Evolutionary conservation across 2,888 invertebrate genomes (phyloP).

Genomic region (Acronicta aceris): DNA sequence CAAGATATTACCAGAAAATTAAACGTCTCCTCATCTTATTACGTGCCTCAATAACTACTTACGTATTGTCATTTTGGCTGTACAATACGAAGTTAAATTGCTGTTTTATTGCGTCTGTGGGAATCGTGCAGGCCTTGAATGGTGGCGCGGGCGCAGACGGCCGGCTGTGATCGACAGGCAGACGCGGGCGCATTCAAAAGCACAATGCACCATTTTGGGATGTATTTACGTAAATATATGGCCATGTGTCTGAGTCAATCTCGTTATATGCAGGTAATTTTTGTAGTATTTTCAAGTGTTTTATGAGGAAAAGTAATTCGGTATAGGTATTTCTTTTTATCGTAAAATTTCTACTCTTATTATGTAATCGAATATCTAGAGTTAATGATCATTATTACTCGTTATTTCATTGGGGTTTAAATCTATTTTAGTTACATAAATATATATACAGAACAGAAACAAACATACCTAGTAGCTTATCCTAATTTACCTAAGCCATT

Average conservation of each 20-base stretch:
- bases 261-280: constrained; percentile 23
- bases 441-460: no score
- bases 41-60: constrained; percentile 35
- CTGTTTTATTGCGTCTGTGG: constrained; percentile 50
- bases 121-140: constrained; percentile 51
- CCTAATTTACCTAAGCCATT: no score
- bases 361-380: no score
- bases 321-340: constrained; percentile 7
- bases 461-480: no score
- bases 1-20: constrained; percentile 1
- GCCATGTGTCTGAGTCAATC: constrained; percentile 41
- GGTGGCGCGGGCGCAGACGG: constrained; percentile 18
- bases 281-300: constrained; percentile 2
- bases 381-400: no score
- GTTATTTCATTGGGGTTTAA: no score
- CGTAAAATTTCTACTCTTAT: no score
- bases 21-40: constrained; percentile 8
- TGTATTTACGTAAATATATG: constrained; percentile 49
- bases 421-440: no score
- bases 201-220: constrained; percentile 62
- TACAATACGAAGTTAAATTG: constrained; percentile 53
- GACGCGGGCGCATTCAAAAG: constrained; percentile 57
- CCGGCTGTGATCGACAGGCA: constrained; percentile 40
- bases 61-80: constrained; percentile 30
- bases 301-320: not conserved